Conservation (phyloP, 2,797 vertebrate species). For the Malacoctenus gilli region DNA sequence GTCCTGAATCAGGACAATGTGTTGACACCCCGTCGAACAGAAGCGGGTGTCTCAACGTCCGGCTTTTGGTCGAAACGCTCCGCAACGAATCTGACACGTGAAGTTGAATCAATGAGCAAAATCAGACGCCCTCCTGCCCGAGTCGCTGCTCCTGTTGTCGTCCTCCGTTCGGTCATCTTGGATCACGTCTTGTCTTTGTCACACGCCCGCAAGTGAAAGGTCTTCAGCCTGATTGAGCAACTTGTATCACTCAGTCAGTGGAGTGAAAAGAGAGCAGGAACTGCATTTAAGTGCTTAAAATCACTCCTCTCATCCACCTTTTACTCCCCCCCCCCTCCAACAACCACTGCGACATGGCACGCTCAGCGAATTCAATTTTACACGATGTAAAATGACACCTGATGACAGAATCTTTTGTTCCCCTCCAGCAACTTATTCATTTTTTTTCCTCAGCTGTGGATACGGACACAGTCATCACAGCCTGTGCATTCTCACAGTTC, state of each 20-base stretch:
- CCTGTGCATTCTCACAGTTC: slow-evolving; percentile 8
- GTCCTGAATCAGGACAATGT: slow-evolving; percentile 22
- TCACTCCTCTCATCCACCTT: not conserved
- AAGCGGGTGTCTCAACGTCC: too few species aligned
- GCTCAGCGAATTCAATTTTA: slow-evolving; percentile 13
- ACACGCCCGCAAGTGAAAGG: slow-evolving; percentile 14
- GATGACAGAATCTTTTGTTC: slow-evolving; percentile 13
- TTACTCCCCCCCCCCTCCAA: too few species aligned
- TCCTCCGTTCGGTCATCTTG: too few species aligned
- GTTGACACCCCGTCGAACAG: too few species aligned
- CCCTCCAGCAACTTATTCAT: too few species aligned
- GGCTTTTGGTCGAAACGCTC: too few species aligned
- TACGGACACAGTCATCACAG: slow-evolving; percentile 16
- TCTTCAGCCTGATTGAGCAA: slow-evolving; percentile 52
- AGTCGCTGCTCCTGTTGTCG: too few species aligned
- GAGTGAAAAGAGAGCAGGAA: slow-evolving; percentile 27
- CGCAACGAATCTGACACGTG: too few species aligned
- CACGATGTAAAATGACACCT: slow-evolving; percentile 39
- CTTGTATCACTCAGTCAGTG: slow-evolving; percentile 30
- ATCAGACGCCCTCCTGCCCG: too few species aligned
- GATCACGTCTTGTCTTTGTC: too few species aligned
- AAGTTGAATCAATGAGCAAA: too few species aligned
- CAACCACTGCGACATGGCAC: not conserved
- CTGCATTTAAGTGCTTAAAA: slow-evolving; percentile 26
- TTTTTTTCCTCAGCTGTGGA: slow-evolving; percentile 3